These are phyloP conservation scores for Hirtodrosophila trivittata DNA, from an alignment of 2,888 invertebrate genomes.

Conservation along the genomic window DNA sequence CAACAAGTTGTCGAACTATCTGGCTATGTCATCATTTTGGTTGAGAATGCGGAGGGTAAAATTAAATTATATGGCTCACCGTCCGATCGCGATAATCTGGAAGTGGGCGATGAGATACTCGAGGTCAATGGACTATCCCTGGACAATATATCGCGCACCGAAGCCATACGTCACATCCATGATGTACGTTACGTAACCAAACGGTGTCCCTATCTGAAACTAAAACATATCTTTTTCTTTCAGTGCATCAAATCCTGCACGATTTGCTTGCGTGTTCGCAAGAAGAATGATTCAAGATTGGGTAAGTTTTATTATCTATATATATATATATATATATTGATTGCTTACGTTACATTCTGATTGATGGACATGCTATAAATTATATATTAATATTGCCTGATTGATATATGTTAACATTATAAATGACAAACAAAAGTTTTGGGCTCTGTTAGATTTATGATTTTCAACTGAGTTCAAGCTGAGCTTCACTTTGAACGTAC, in stretches of 20 bases:
- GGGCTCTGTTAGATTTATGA: too few relatives aligned
- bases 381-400: too few relatives aligned
- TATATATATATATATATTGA: background rate
- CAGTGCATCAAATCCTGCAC: constrained; percentile 98
- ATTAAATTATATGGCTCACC: constrained; percentile 96
- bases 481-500: too few relatives aligned
- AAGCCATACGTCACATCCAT: constrained; percentile 97
- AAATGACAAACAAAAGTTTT: too few relatives aligned
- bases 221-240: constrained; percentile 82
- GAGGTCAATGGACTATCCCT: constrained; percentile 97
- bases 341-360: background rate
- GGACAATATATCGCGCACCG: constrained; percentile 95
- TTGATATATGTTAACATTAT: too few relatives aligned
- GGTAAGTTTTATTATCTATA: constrained; percentile 87
- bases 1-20: constrained; percentile 92
- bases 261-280: constrained; percentile 96
- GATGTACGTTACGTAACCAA: constrained; percentile 87
- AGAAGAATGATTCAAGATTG: constrained; percentile 93
- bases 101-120: constrained; percentile 98
- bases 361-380: background rate
- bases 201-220: background rate
- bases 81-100: constrained; percentile 96
- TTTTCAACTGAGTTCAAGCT: too few relatives aligned
- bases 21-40: constrained; percentile 97
- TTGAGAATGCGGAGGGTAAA: constrained; percentile 96